These are phyloP conservation scores for Hydrophis major DNA, from an alignment of 2,797 vertebrate species.

Conservation along the genomic window DNA sequence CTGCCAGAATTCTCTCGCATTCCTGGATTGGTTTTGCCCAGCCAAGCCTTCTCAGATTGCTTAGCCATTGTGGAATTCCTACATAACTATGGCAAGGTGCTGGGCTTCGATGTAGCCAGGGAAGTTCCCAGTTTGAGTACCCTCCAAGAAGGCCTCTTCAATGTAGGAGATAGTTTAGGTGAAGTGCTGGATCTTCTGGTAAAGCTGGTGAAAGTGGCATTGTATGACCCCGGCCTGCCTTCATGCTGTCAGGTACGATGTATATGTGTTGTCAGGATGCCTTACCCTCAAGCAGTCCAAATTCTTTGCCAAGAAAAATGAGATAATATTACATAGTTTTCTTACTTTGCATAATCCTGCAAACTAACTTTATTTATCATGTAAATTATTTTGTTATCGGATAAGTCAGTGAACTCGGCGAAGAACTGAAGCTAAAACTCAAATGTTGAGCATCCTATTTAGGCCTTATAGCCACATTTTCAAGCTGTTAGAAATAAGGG, in stretches of 20 bases:
- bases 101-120: slow-evolving; percentile 85
- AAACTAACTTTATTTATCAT: not conserved
- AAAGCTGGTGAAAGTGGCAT: slow-evolving; percentile 81
- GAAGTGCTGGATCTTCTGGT: slow-evolving; percentile 88
- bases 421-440: not conserved
- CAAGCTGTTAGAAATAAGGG: not conserved
- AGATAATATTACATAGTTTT: not conserved
- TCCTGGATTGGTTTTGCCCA: slow-evolving; percentile 86
- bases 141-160: slow-evolving; percentile 91
- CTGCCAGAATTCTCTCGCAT: slow-evolving; percentile 86
- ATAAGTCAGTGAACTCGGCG: not conserved
- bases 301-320: not conserved
- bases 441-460: not conserved
- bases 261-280: not conserved
- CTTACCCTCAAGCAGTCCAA: not conserved
- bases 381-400: not conserved
- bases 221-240: slow-evolving; percentile 89
- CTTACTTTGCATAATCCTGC: no score
- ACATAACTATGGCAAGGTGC: slow-evolving; percentile 87
- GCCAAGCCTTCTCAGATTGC: slow-evolving; percentile 86
- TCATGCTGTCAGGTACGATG: slow-evolving; percentile 85
- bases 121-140: slow-evolving; percentile 86
- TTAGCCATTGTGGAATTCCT: slow-evolving; percentile 90
- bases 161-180: slow-evolving; percentile 80
- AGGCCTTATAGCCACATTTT: not conserved